Evolutionary conservation across 1,140 invertebrate species (phyloP).

Genomic region (Papilio xuthus): DNA sequence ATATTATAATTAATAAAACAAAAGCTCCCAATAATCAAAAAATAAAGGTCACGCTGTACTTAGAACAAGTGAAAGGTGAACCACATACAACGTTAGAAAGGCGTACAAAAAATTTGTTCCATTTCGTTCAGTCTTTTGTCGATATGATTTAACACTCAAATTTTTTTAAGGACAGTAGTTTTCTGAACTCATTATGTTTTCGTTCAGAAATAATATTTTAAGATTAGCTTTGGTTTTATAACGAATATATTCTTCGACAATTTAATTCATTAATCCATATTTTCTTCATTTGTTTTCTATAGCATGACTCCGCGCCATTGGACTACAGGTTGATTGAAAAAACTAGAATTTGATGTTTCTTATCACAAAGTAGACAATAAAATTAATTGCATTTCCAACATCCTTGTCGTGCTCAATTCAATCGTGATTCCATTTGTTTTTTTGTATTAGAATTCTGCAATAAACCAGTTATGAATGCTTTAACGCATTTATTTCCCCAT

Average conservation of each 20-base stretch:
- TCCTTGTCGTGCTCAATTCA: constrained; percentile 8
- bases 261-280: too few species aligned
- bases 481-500: constrained; percentile 2
- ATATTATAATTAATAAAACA: not conserved
- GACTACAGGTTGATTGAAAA: too few species aligned
- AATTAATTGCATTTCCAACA: not conserved
- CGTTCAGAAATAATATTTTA: too few species aligned
- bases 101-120: not conserved
- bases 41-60: not conserved
- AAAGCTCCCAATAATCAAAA: not conserved
- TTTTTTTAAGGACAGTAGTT: too few species aligned
- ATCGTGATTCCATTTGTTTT: constrained; percentile 17
- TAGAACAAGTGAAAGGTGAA: constrained; percentile 16
- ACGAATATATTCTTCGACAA: too few species aligned
- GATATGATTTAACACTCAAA: not conserved
- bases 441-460: not conserved
- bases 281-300: too few species aligned
- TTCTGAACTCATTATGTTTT: too few species aligned
- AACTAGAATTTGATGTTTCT: too few species aligned
- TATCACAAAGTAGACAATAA: not conserved
- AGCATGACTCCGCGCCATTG: too few species aligned
- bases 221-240: too few species aligned
- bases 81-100: constrained; percentile 3
- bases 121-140: not conserved
- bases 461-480: constrained; percentile 5